These are phyloP conservation scores for Limonius californicus DNA, from an alignment of 1,140 invertebrate species.

Conservation along the genomic window DNA sequence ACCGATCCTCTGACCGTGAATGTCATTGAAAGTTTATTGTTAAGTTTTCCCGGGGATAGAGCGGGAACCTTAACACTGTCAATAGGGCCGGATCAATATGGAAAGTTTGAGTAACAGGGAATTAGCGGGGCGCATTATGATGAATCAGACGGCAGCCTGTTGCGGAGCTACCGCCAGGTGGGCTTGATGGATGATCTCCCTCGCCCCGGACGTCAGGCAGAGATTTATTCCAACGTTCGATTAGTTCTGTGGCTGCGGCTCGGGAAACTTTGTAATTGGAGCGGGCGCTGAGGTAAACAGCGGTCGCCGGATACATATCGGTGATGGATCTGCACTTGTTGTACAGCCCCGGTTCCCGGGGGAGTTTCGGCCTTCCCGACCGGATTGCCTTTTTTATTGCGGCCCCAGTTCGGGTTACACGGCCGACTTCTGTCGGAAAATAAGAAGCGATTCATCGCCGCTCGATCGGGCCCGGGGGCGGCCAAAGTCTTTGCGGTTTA, in stretches of 20 bases:
- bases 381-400: conserved; percentile 23
- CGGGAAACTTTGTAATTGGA: conserved; percentile 28
- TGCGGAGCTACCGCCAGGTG: conserved; percentile 13
- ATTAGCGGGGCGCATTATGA: conserved; percentile 15
- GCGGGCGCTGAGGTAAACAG: conserved; percentile 23
- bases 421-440: background rate
- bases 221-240: conserved; percentile 28
- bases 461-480: too few species aligned
- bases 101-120: background rate
- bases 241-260: conserved; percentile 22
- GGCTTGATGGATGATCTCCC: conserved; percentile 21
- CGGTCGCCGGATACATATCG: conserved; percentile 14
- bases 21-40: too few species aligned
- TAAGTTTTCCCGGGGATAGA: too few species aligned
- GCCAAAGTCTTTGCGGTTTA: background rate
- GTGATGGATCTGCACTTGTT: conserved; percentile 25
- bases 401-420: conserved; percentile 9
- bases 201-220: conserved; percentile 7
- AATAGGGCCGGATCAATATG: background rate
- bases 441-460: background rate
- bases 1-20: too few species aligned
- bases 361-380: conserved; percentile 14
- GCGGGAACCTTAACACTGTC: too few species aligned
- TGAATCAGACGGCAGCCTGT: conserved; percentile 18
- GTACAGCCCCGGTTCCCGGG: conserved; percentile 12